phyloP scores from a whole-genome alignment of 2,888 invertebrate genomes.

The Auanema freiburgensis region DNA sequence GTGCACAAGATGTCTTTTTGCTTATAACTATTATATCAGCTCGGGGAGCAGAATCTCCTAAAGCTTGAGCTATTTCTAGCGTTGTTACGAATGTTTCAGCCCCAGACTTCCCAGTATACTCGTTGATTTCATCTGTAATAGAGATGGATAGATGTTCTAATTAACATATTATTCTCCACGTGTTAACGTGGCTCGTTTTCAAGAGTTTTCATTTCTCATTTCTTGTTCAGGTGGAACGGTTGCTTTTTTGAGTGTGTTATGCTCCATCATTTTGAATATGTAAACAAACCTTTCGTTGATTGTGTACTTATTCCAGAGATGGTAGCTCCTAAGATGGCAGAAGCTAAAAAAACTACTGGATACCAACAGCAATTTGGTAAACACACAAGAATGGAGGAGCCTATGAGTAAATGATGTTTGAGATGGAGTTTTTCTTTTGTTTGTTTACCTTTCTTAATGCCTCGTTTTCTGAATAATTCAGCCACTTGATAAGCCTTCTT shows the following conservation, averaged over 20 bases:
- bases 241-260: no score
- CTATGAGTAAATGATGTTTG: conserved; percentile 13
- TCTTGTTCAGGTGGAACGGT: neutral
- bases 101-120: conserved; percentile 15
- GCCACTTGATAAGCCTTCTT: conserved; percentile 8
- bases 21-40: neutral
- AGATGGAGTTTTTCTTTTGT: neutral
- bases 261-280: conserved; percentile 6
- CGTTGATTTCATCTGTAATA: conserved; percentile 23
- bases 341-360: conserved; percentile 43
- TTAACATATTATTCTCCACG: neutral
- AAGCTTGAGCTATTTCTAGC: neutral
- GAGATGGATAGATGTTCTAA: neutral
- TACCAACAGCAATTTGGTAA: conserved; percentile 48
- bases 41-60: neutral
- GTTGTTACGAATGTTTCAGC: conserved; percentile 1
- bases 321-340: conserved; percentile 42
- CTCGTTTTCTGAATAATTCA: conserved; percentile 14
- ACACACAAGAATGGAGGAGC: conserved; percentile 40
- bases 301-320: conserved; percentile 40
- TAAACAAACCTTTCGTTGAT: conserved; percentile 25
- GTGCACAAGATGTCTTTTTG: conserved; percentile 7
- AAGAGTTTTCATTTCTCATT: neutral
- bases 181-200: neutral
- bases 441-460: conserved; percentile 5